Conservation (phyloP, 92 coral and sea anemone species). For the Phenganax stokvisi region DNA sequence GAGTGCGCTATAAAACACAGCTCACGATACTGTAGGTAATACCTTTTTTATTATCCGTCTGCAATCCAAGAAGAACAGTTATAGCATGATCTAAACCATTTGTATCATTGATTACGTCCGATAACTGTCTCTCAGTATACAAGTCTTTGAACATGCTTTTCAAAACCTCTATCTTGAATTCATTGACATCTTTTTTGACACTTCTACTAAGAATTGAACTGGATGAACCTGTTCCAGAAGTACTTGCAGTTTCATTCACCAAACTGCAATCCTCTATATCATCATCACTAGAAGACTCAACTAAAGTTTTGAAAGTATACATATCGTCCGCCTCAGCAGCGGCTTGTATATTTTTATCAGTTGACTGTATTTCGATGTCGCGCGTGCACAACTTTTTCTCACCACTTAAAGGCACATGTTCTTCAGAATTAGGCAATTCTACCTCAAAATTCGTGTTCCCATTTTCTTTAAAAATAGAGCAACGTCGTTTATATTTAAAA, state of each 20-base stretch:
- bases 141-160: conserved; percentile 10
- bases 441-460: not conserved
- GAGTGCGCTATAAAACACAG: not conserved
- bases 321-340: not conserved
- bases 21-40: not conserved
- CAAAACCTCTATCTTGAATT: not conserved
- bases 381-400: not conserved
- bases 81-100: conserved; percentile 38
- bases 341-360: not conserved
- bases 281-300: conserved; percentile 7
- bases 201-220: not conserved
- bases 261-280: not conserved
- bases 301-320: not conserved
- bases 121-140: conserved; percentile 15
- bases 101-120: conserved; percentile 17
- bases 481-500: conserved; percentile 31
- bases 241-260: not conserved
- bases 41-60: not conserved
- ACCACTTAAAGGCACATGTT: not conserved
- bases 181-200: conserved; percentile 4
- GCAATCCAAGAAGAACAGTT: conserved; percentile 23
- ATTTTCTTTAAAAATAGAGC: conserved; percentile 28
- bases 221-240: not conserved
- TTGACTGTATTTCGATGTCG: not conserved
- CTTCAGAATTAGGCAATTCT: not conserved